Conservation (phyloP, 2,113 vertebrate species). For the Elephas maximus region DNA sequence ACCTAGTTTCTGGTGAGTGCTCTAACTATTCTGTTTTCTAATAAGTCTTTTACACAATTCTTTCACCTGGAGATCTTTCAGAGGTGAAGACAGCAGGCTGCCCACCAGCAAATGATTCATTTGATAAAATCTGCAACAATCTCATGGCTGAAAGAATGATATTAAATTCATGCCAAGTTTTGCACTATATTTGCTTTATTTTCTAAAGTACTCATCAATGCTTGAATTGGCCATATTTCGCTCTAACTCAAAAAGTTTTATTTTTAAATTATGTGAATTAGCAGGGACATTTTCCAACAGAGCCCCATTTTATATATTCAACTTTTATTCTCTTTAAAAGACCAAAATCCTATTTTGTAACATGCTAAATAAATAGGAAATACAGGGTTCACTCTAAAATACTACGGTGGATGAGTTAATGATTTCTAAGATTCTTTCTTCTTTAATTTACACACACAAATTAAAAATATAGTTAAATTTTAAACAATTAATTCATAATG, state of each 20-base stretch:
- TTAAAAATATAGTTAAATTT: background rate
- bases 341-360: background rate
- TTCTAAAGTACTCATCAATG: background rate
- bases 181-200: background rate
- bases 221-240: background rate
- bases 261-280: background rate
- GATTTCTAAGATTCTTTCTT: background rate
- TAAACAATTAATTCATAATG: background rate
- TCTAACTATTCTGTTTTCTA: background rate
- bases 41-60: background rate
- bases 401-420: background rate
- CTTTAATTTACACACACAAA: background rate
- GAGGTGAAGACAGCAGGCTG: background rate
- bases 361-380: background rate
- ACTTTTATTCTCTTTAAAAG: slow-evolving; percentile 5
- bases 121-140: background rate
- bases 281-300: background rate
- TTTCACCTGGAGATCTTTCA: background rate
- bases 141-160: background rate
- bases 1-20: background rate
- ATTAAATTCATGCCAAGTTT: background rate
- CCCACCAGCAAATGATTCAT: background rate
- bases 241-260: background rate
- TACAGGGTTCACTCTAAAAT: background rate
- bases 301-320: background rate